Percentiles rank a stretch among this genome's conserved stretches.
Conservation (phyloP, 30 jellyfish, hydroid and myxozoan species). For the Cassiopea andromeda region DNA sequence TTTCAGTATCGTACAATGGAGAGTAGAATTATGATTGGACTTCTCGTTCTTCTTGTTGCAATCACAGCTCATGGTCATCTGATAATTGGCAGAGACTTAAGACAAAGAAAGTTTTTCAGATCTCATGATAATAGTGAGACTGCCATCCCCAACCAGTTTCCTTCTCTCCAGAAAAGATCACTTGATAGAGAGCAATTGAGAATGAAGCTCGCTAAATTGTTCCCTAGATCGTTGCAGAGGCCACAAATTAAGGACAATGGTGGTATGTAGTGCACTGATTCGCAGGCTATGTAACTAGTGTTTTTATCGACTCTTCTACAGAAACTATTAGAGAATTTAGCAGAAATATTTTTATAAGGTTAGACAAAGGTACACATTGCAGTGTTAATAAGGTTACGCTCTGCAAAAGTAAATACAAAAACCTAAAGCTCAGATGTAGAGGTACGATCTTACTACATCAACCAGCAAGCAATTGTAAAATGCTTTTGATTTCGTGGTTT, state of each 20-base stretch:
- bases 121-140: constrained; percentile 38
- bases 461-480: no score
- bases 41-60: constrained; percentile 17
- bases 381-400: no score
- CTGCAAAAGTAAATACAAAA: no score
- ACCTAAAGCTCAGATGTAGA: no score
- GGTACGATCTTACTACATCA: no score
- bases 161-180: constrained; percentile 23
- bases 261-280: neutral
- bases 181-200: constrained; percentile 20
- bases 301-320: neutral
- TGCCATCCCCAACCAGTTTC: constrained; percentile 8
- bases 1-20: constrained; percentile 2
- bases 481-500: no score
- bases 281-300: neutral
- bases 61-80: constrained; percentile 18
- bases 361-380: no score
- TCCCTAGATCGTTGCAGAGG: neutral
- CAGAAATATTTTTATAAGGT: no score
- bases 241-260: neutral
- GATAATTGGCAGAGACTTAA: constrained; percentile 34
- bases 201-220: neutral
- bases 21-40: neutral
- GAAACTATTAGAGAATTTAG: no score
- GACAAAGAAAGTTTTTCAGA: constrained; percentile 39